phyloP scores from a whole-genome alignment of 2,888 invertebrate species.

The Norana najaformis region DNA sequence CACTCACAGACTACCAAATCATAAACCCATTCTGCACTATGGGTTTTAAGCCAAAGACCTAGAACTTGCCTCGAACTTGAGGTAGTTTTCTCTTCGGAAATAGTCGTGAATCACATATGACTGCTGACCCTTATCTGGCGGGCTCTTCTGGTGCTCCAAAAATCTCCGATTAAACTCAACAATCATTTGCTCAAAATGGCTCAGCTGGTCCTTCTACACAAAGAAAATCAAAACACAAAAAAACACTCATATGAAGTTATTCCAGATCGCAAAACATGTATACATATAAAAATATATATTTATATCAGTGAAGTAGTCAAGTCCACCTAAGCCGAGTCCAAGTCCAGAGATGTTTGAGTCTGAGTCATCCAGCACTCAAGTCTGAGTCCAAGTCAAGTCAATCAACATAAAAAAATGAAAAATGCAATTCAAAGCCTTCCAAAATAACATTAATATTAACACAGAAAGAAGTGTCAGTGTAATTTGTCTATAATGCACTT shows the following conservation, averaged over 20 bases:
- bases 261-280: not conserved
- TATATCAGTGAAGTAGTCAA: too few species aligned
- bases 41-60: too few species aligned
- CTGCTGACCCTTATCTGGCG: slow-evolving; percentile 75
- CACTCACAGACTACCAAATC: not conserved
- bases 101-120: slow-evolving; percentile 80
- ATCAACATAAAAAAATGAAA: too few species aligned
- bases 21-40: too few species aligned
- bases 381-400: too few species aligned
- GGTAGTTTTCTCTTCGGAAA: slow-evolving; percentile 86
- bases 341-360: not conserved
- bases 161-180: slow-evolving; percentile 80
- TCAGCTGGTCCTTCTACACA: slow-evolving; percentile 80
- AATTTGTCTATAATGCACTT: too few species aligned
- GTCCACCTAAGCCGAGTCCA: too few species aligned
- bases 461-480: too few species aligned
- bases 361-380: too few species aligned
- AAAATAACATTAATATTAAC: too few species aligned
- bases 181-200: slow-evolving; percentile 84
- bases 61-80: slow-evolving; percentile 79
- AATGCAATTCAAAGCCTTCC: too few species aligned
- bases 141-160: slow-evolving; percentile 75
- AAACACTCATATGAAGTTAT: not conserved
- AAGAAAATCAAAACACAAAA: not conserved
- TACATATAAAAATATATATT: not conserved